These are phyloP conservation scores for Sympetrum striolatum DNA, from an alignment of 2,888 invertebrate genomes.

Conservation along the genomic window DNA sequence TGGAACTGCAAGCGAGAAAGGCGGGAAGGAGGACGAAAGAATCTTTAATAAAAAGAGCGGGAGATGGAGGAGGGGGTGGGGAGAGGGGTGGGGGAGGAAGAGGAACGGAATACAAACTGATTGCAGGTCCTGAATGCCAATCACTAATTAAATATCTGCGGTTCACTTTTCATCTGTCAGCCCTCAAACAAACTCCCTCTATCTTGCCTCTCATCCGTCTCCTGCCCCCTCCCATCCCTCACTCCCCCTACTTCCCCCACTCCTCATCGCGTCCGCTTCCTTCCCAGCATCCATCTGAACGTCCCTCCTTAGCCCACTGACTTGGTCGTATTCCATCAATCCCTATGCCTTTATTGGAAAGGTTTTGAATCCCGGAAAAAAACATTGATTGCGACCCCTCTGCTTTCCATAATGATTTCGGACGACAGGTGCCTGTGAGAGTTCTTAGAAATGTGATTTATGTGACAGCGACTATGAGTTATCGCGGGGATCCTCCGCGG, in stretches of 20 bases:
- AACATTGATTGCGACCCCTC: not conserved
- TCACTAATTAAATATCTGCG: conserved; percentile 31
- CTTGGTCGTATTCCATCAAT: not conserved
- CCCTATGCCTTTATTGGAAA: not conserved
- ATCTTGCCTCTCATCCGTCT: not conserved
- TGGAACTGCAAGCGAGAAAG: not conserved
- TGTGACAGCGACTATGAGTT: not conserved
- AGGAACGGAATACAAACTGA: not conserved
- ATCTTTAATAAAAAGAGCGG: not conserved
- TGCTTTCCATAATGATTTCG: not conserved
- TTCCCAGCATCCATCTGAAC: not conserved
- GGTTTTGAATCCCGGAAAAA: not conserved
- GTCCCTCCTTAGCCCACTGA: not conserved
- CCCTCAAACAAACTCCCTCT: not conserved
- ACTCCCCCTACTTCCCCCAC: too few species aligned
- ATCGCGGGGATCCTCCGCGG: not conserved
- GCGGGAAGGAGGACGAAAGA: not conserved
- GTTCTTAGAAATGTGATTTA: not conserved
- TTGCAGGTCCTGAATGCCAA: conserved; percentile 9
- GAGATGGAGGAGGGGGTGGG: not conserved
- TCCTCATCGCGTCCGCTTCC: not conserved
- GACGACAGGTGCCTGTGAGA: not conserved
- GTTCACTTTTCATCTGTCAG: conserved; percentile 18
- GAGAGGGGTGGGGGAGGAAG: not conserved
- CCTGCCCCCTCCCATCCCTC: not conserved